A percentile compares a stretch with the other conserved stretches of the same genome.
Conservation (phyloP, 2,113 vertebrate species). For the Mola mola region DNA sequence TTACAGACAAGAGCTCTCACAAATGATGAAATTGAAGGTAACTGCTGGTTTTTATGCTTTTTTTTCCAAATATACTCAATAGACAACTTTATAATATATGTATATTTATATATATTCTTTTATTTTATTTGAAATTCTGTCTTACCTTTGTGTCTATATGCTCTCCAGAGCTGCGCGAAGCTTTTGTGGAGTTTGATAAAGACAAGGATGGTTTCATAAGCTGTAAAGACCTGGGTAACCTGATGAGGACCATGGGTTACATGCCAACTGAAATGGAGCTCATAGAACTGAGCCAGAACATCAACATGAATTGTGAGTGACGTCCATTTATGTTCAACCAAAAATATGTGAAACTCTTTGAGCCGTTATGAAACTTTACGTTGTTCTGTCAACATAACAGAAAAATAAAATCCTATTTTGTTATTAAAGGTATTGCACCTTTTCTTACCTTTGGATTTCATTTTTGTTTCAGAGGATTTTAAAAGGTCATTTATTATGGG, state of each 20-base stretch:
- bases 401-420: too few relatives aligned
- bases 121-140: not conserved
- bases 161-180: slow-evolving; percentile 89
- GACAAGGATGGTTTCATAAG: slow-evolving; percentile 94
- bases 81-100: not conserved
- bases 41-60: not conserved
- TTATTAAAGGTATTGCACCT: too few relatives aligned
- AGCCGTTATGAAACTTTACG: too few relatives aligned
- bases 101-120: not conserved
- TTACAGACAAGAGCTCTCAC: slow-evolving; percentile 74
- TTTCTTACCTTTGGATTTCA: too few relatives aligned
- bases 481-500: not conserved
- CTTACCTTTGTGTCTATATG: not conserved
- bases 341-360: not conserved
- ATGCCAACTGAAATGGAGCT: slow-evolving; percentile 99
- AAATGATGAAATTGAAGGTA: slow-evolving; percentile 80
- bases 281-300: slow-evolving; percentile 94
- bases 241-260: slow-evolving; percentile 98
- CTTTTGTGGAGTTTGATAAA: slow-evolving; percentile 95
- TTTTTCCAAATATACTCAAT: not conserved
- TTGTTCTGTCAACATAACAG: too few relatives aligned
- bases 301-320: slow-evolving; percentile 96
- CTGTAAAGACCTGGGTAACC: slow-evolving; percentile 95
- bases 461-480: not conserved
- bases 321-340: not conserved